Evolutionary conservation across 2,888 invertebrate species (phyloP), one percentile per base, ranked within the genome.

Genomic region (Aricia artaxerxes): DNA sequence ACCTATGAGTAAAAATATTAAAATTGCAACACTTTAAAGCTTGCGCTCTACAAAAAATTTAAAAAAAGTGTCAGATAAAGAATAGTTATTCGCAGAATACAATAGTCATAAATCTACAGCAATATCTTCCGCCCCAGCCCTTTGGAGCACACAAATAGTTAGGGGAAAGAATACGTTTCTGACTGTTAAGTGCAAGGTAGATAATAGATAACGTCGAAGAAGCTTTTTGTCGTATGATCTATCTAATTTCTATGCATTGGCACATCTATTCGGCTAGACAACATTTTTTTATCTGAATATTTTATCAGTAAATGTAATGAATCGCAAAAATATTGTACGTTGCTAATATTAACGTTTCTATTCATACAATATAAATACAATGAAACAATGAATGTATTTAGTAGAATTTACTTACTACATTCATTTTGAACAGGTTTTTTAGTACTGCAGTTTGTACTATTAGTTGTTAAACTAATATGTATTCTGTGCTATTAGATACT

Each of bases 71-170:
- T 16, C 1, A 57, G 53, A 57, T 57, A 57, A 57, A 61, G 49
- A 40, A 53, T n/a, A 60, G 60, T 60, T 24, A 16, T 57, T 1
- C 13, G 53, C 13, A 49, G 31, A 49, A 31, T 57, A 76, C 76
- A 57, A 57, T 35, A 57, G 79, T 79, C 81, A 83, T 82, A 83
- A 83, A 83, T 81, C 80, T 80, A 76, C 80, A 78, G 79, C 76
- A 73, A 80, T 80, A 81, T 80, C 78, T 79, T 80, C 80, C 79
- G 73, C 60, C 61, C 78, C 64, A 84, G 83, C 82, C 84, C 81
- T 83, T 79, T 79, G 78, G 79, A 79, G 81, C 81, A 86, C 88
- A 87, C 88, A 86, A 87, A 88, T 87, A 88, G 86, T 89, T 89
- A 88, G 75, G 78, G 80, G 73, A 35, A 73, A 73, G 60, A 79